Conservation (phyloP, 2,888 invertebrate species). For the Boloria selene region DNA sequence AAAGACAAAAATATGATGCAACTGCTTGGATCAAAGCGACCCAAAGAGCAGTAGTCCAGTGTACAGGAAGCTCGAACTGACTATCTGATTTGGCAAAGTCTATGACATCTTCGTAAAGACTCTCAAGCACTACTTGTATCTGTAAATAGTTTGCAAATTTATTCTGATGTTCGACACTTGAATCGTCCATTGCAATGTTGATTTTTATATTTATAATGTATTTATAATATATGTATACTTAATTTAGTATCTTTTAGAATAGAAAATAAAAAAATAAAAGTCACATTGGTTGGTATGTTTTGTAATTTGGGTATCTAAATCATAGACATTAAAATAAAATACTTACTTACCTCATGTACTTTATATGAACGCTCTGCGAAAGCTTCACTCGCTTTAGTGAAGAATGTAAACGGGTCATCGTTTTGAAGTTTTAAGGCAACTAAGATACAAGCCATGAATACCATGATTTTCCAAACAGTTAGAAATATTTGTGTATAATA, state of each 20-base stretch:
- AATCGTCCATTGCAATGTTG: no score
- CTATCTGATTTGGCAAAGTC: conserved; percentile 64
- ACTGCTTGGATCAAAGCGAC: conserved; percentile 85
- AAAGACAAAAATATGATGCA: conserved; percentile 85
- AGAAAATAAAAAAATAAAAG: no score
- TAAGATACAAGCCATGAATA: conserved; percentile 86
- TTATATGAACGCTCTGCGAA: conserved; percentile 79
- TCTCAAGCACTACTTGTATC: conserved; percentile 72
- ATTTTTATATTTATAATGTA: no score
- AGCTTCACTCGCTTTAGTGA: conserved; percentile 68
- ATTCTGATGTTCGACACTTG: no score
- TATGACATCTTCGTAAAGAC: conserved; percentile 59
- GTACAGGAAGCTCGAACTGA: conserved; percentile 53
- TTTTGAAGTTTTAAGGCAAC: conserved; percentile 77
- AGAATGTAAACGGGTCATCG: conserved; percentile 72
- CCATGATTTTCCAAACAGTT: conserved; percentile 88
- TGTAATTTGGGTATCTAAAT: no score
- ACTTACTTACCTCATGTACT: conserved; percentile 68
- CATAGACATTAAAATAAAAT: background rate
- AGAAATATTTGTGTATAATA: conserved; percentile 88
- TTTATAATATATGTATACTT: no score
- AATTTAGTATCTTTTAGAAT: no score
- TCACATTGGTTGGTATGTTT: no score
- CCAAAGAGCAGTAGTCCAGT: conserved; percentile 77
- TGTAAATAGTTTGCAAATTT: conserved; percentile 48